These are phyloP conservation scores for Heteromormyrus szaboi DNA, from an alignment of 2,797 vertebrate genomes.

Conservation along the genomic window DNA sequence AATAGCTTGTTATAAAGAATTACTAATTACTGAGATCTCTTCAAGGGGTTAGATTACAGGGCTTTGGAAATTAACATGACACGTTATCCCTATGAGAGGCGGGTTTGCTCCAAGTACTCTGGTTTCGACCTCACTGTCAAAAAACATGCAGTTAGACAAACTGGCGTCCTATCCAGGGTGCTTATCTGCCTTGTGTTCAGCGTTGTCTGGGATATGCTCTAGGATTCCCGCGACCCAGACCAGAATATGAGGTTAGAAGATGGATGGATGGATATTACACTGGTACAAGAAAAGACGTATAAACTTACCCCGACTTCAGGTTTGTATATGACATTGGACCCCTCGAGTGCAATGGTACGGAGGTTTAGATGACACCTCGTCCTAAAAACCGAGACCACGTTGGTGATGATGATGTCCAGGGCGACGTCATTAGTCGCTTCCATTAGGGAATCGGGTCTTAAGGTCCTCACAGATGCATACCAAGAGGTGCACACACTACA, in stretches of 20 bases:
- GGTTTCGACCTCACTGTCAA: neutral
- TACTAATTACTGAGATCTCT: neutral
- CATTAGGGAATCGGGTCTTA: slow-evolving; percentile 74
- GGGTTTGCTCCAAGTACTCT: neutral
- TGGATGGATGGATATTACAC: neutral
- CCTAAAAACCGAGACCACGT: slow-evolving; percentile 96
- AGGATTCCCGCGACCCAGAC: neutral
- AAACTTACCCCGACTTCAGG: slow-evolving; percentile 83
- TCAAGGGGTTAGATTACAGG: neutral
- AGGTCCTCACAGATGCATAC: slow-evolving; percentile 43
- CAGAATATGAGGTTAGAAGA: neutral
- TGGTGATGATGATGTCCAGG: slow-evolving; percentile 95
- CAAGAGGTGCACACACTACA: slow-evolving; percentile 11
- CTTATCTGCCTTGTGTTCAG: neutral
- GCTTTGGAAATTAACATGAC: neutral
- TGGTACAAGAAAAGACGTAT: neutral
- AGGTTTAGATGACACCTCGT: slow-evolving; percentile 97
- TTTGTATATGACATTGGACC: slow-evolving; percentile 95
- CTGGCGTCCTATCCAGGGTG: neutral
- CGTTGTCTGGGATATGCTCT: neutral
- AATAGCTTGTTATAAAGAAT: neutral
- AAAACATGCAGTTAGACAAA: neutral
- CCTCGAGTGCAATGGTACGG: slow-evolving; percentile 92
- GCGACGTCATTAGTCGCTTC: slow-evolving; percentile 92
- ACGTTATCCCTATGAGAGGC: neutral